phyloP scores from a whole-genome alignment of 2,113 vertebrate genomes.

The Scalopus aquaticus region DNA sequence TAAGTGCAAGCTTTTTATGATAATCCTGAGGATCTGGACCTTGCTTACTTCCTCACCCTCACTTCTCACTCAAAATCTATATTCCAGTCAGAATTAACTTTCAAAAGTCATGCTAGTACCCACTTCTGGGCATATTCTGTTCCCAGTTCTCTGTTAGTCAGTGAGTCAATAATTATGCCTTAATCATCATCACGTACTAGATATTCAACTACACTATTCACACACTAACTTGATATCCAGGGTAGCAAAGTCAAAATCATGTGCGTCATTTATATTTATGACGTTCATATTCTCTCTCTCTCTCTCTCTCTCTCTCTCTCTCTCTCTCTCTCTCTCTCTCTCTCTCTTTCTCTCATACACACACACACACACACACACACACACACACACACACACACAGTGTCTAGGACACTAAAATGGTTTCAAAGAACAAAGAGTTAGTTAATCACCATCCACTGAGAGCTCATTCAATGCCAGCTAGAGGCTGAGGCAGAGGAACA shows the following conservation, averaged over 20 bases:
- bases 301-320: rapidly evolving
- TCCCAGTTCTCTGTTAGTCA: not conserved
- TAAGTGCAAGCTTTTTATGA: not conserved
- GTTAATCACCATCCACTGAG: not conserved
- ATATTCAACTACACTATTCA: not conserved
- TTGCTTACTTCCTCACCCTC: not conserved
- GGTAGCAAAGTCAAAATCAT: not conserved
- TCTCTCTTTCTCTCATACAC: not conserved
- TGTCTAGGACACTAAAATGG: not conserved
- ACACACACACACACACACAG: not conserved
- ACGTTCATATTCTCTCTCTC: not conserved
- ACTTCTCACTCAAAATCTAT: not conserved
- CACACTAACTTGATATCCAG: not conserved
- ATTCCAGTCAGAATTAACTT: not conserved
- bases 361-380: not conserved
- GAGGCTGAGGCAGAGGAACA: not conserved
- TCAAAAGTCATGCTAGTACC: not conserved
- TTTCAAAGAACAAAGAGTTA: conserved; percentile 23
- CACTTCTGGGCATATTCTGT: not conserved
- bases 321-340: rapidly evolving
- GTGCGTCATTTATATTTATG: not conserved
- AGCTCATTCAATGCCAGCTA: not conserved
- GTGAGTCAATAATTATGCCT: not conserved
- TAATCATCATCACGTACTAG: not conserved
- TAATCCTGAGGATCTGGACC: not conserved